These are phyloP conservation scores for Neodiprion virginianus DNA, from an alignment of 1,140 invertebrate genomes.

Conservation along the genomic window DNA sequence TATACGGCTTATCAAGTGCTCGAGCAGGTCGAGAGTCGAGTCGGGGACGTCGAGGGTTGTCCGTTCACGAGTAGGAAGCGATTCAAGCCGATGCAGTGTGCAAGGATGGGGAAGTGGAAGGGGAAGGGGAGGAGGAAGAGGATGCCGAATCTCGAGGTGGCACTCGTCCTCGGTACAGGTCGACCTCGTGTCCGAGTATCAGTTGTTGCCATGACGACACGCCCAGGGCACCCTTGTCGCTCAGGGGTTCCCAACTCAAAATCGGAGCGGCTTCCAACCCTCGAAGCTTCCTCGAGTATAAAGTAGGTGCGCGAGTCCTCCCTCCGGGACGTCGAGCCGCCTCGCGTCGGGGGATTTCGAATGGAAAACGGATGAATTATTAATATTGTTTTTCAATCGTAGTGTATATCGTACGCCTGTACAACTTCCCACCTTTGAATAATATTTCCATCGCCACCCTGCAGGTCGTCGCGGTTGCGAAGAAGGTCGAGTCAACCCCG, in stretches of 20 bases:
- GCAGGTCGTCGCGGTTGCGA: not conserved
- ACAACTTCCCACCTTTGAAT: not conserved
- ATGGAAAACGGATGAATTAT: not conserved
- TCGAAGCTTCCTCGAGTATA: not conserved
- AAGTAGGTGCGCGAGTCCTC: not conserved
- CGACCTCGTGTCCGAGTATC: slow-evolving; percentile 40
- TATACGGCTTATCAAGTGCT: not conserved
- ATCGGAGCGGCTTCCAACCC: not conserved
- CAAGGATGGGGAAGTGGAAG: too few species aligned
- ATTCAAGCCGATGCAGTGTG: too few species aligned
- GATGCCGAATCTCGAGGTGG: slow-evolving; percentile 34
- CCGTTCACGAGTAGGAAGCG: not conserved
- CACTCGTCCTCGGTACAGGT: slow-evolving; percentile 29
- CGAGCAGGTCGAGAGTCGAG: not conserved
- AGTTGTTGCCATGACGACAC: slow-evolving; percentile 40
- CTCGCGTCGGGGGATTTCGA: not conserved
- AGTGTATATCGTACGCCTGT: too few species aligned
- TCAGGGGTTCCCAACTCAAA: slow-evolving; percentile 33
- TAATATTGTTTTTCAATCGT: slow-evolving; percentile 8
- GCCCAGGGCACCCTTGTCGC: slow-evolving; percentile 16
- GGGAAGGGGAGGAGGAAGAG: not conserved
- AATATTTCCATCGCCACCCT: not conserved
- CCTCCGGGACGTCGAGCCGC: not conserved
- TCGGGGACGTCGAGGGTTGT: not conserved
- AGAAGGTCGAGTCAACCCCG: not conserved